Evolutionary conservation across 2,888 invertebrate genomes (phyloP).

Genomic region (Phlogophora meticulosa): DNA sequence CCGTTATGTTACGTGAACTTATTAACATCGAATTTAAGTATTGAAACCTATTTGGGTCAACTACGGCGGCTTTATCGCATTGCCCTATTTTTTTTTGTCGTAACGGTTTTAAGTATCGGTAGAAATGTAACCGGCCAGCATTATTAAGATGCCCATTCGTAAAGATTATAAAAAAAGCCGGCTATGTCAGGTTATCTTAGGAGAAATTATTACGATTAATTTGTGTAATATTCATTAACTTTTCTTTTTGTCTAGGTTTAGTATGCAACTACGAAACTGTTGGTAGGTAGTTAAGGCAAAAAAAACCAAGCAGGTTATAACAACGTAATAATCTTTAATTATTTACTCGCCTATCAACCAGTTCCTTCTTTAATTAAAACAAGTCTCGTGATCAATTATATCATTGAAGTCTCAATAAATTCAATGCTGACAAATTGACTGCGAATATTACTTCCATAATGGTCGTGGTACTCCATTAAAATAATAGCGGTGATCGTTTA

Average conservation of each 20-base stretch:
- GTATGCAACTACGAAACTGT: neutral
- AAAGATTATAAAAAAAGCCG: neutral
- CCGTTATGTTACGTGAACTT: conserved; percentile 6
- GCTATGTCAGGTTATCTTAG: no score
- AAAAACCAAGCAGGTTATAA: neutral
- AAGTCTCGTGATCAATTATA: conserved; percentile 34
- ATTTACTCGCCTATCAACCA: conserved; percentile 28
- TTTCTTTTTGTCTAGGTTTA: neutral
- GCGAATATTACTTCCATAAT: conserved; percentile 34
- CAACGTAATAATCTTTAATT: conserved; percentile 16
- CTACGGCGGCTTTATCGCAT: conserved; percentile 34
- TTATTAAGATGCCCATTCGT: conserved; percentile 8
- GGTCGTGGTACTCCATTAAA: conserved; percentile 23
- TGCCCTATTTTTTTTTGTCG: conserved; percentile 7
- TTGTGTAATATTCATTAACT: no score
- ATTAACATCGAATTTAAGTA: conserved; percentile 25
- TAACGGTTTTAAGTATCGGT: conserved; percentile 11
- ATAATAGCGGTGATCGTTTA: conserved; percentile 31
- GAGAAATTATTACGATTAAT: no score
- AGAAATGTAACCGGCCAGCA: neutral
- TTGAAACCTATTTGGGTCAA: conserved; percentile 23
- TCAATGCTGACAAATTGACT: conserved; percentile 57
- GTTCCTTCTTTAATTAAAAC: conserved; percentile 33
- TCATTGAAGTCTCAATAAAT: conserved; percentile 51
- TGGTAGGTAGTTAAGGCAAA: neutral